Evolutionary conservation across 1,140 invertebrate species (phyloP).

Genomic region (Drosophila nikananu): DNA sequence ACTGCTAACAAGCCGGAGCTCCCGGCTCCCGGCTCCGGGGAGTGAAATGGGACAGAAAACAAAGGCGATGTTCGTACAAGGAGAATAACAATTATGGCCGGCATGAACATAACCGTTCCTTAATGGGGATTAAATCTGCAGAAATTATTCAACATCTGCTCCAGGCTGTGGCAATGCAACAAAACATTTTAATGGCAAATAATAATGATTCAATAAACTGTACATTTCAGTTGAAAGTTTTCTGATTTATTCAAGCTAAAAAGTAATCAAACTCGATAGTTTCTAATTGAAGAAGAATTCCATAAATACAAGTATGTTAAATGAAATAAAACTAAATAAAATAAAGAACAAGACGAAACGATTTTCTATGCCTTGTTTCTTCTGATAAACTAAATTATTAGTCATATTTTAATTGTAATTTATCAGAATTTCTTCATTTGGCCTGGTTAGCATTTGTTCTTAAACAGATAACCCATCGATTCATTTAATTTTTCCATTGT

Average conservation of each 20-base stretch:
- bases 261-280: not conserved
- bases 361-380: not conserved
- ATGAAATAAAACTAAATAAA: not conserved
- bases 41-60: conserved; percentile 40
- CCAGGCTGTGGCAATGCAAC: conserved; percentile 27
- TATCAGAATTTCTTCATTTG: not conserved
- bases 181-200: conserved; percentile 26
- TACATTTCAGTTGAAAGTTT: not conserved
- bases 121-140: conserved; percentile 51
- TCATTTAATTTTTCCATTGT: no score
- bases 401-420: not conserved
- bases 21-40: conserved; percentile 17
- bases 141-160: conserved; percentile 46
- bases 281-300: not conserved
- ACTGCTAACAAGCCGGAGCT: conserved; percentile 31
- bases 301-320: not conserved
- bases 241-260: not conserved
- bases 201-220: conserved; percentile 12
- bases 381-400: not conserved
- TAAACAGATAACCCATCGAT: not conserved
- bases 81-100: conserved; percentile 55
- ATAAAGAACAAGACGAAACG: not conserved
- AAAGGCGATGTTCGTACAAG: conserved; percentile 56
- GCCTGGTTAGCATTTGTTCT: not conserved
- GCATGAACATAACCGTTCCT: conserved; percentile 46